Conservation (phyloP, 2,888 invertebrate species). For the Pandemis corylana region DNA sequence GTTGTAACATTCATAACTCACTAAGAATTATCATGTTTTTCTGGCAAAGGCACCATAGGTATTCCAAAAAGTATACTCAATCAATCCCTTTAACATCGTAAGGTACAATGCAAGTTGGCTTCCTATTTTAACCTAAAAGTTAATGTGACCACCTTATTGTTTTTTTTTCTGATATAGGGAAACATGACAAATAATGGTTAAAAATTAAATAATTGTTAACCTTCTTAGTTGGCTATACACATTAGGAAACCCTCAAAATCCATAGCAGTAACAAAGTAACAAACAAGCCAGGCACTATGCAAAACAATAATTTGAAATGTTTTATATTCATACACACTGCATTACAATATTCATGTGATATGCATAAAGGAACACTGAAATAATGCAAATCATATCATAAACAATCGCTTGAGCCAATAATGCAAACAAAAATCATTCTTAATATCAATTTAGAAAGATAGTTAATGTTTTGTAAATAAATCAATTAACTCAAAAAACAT, state of each 20-base stretch:
- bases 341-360: neutral
- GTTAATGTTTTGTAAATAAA: conserved; percentile 15
- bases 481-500: neutral
- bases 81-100: too few species aligned
- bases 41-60: too few species aligned
- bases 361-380: neutral
- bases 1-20: too few species aligned
- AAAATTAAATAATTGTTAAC: too few species aligned
- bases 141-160: too few species aligned
- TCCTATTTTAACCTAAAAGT: too few species aligned
- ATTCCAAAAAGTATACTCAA: too few species aligned
- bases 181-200: too few species aligned
- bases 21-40: too few species aligned
- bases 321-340: neutral
- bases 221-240: too few species aligned
- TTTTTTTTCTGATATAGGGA: too few species aligned
- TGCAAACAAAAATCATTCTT: neutral
- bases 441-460: neutral
- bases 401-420: conserved; percentile 28
- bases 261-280: neutral
- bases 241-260: neutral
- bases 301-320: neutral
- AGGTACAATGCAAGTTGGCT: too few species aligned
- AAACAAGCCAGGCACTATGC: neutral
- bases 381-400: conserved; percentile 1